Percentiles rank a stretch among this genome's conserved stretches.
These are phyloP conservation scores for Antechinus flavipes DNA, from an alignment of 2,113 vertebrate species.

Conservation along the genomic window DNA sequence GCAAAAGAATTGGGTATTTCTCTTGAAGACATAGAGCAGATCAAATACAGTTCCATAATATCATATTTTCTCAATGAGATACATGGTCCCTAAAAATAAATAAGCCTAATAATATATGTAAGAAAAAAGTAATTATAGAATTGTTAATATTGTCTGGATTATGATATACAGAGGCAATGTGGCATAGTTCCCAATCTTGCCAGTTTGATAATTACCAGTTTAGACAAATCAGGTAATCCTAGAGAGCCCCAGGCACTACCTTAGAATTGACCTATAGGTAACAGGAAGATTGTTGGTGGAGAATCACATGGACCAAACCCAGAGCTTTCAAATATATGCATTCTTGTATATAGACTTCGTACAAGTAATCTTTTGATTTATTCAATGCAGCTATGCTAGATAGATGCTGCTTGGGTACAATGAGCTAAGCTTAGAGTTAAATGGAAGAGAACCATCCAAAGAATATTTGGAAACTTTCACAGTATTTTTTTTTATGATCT, in stretches of 20 bases:
- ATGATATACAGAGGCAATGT: neutral
- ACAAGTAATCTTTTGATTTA: neutral
- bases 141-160: neutral
- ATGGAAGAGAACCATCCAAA: neutral
- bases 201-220: neutral
- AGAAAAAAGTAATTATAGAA: neutral
- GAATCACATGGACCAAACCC: neutral
- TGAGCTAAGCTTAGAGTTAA: neutral
- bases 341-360: neutral
- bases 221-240: neutral
- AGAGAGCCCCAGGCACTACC: neutral
- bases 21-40: neutral
- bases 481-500: neutral
- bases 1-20: neutral
- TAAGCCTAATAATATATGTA: neutral
- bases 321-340: neutral
- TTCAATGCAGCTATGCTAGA: neutral
- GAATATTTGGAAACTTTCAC: neutral
- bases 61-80: neutral
- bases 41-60: neutral
- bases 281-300: neutral
- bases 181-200: neutral
- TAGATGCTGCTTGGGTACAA: neutral
- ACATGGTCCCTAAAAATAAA: neutral
- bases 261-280: neutral